These are phyloP conservation scores for Brachypterus glaber DNA, from an alignment of 2,888 invertebrate species.

Conservation along the genomic window DNA sequence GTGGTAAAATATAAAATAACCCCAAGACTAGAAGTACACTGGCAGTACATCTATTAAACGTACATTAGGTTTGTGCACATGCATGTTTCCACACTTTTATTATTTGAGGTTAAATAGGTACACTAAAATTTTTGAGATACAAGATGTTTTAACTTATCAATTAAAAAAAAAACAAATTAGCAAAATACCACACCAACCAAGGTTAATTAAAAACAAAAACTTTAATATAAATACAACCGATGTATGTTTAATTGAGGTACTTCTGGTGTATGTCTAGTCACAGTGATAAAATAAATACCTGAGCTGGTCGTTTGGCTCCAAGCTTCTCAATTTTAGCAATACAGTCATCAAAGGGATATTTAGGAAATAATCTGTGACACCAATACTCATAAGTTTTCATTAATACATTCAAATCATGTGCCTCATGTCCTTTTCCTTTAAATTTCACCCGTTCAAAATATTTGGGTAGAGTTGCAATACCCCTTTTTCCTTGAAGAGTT, in stretches of 20 bases:
- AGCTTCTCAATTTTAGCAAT: slow-evolving; percentile 69
- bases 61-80: no score
- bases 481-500: slow-evolving; percentile 65
- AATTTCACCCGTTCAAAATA: slow-evolving; percentile 75
- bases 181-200: slow-evolving; percentile 6
- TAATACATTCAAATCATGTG: slow-evolving; percentile 67
- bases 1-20: no score
- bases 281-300: slow-evolving; percentile 43
- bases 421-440: slow-evolving; percentile 74
- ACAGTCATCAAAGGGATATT: slow-evolving; percentile 79
- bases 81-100: no score
- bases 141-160: no score
- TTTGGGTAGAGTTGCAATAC: slow-evolving; percentile 68
- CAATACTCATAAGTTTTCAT: slow-evolving; percentile 84
- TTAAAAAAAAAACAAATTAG: no score
- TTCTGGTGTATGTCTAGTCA: not conserved
- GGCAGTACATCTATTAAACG: no score
- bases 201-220: not conserved
- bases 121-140: no score
- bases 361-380: slow-evolving; percentile 87
- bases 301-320: slow-evolving; percentile 70
- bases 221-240: no score
- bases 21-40: no score
- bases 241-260: not conserved
- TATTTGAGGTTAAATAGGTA: no score